Evolutionary conservation across 2,888 invertebrate species (phyloP), one percentile per base, ranked within the genome.

Genomic region (Pristionchus mayeri): DNA sequence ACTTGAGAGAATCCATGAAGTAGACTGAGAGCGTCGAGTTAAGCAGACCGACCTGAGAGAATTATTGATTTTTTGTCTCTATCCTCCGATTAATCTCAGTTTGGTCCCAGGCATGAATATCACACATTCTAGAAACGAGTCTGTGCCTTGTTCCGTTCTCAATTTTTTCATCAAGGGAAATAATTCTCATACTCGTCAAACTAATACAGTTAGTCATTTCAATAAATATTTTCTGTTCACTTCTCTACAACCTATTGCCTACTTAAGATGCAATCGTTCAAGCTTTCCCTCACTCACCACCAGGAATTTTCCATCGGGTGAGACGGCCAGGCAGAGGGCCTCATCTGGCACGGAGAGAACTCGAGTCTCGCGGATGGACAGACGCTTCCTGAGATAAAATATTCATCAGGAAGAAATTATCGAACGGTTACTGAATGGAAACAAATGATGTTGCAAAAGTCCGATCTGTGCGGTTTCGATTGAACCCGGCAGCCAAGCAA

Each of bases 1-100:
- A 97, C 95, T 98, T 98, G 88, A 98, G 96, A 0, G 96, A 96
- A 93, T 99, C 98, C 76, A 96, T 93, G 93, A 97, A 98, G 94
- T 97, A 98, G 90, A 99, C 95, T 93, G 97, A 97, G 0, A 98
- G 96, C 0, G 98, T 98, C 11, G 96, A 96, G 94, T 99, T 98
- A 71, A 98, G 94, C 7, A 98, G 94, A 0, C 97, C 96, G 7
- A 96, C 96, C 93, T 85, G 85, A 76, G 80, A 85, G 6, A 3
- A 24, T 50, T 54, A n/a, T n/a, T n/a, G 24, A 76, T 67, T n/a
- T n/a, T n/a, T n/a, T n/a, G n/a, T n/a, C n/a, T n/a, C n/a, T n/a
- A n/a, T n/a, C n/a, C n/a, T n/a, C n/a, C n/a, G n/a, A n/a, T n/a
- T n/a, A n/a, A n/a, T n/a, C n/a, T n/a, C n/a, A n/a, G n/a, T n/a